Conservation (phyloP, 2,113 vertebrate species). For the Triplophysa siluroides region DNA sequence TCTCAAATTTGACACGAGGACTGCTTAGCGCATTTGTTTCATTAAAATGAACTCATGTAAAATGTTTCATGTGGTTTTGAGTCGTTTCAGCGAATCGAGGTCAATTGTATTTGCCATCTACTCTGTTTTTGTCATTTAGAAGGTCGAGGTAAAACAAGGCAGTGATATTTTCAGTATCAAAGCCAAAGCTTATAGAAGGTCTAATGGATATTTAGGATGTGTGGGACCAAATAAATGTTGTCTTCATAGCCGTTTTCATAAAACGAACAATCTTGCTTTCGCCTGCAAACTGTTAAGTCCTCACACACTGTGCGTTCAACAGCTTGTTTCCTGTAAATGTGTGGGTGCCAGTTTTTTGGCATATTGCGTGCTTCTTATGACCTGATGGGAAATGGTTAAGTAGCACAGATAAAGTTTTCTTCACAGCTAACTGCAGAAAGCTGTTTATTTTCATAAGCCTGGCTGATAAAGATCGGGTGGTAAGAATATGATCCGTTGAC, state of each 20-base stretch:
- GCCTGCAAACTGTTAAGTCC: slow-evolving; percentile 22
- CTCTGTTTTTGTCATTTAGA: not conserved
- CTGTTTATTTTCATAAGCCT: not conserved
- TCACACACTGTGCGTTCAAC: slow-evolving; percentile 18
- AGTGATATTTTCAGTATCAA: slow-evolving; percentile 16
- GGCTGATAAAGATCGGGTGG: not conserved
- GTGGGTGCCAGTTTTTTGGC: slow-evolving; percentile 43
- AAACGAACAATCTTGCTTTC: slow-evolving; percentile 20
- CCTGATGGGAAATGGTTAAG: slow-evolving; percentile 10
- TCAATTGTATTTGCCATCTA: not conserved
- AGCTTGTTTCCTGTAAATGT: slow-evolving; percentile 41
- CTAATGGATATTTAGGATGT: slow-evolving; percentile 14
- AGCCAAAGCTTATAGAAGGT: slow-evolving; percentile 14
- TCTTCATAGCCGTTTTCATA: slow-evolving; percentile 21
- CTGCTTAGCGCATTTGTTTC: not conserved
- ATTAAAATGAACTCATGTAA: not conserved
- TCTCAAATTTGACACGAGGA: not conserved
- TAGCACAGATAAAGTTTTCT: slow-evolving; percentile 29
- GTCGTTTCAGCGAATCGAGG: not conserved
- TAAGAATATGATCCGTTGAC: too few species aligned
- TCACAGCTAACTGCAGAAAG: slow-evolving; percentile 8
- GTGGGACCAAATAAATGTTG: slow-evolving; percentile 15
- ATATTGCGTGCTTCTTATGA: slow-evolving; percentile 23
- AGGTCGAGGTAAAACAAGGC: not conserved
- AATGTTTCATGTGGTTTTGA: not conserved